Conservation (phyloP, 2,888 invertebrate genomes). For the Thymelicus lineola region DNA sequence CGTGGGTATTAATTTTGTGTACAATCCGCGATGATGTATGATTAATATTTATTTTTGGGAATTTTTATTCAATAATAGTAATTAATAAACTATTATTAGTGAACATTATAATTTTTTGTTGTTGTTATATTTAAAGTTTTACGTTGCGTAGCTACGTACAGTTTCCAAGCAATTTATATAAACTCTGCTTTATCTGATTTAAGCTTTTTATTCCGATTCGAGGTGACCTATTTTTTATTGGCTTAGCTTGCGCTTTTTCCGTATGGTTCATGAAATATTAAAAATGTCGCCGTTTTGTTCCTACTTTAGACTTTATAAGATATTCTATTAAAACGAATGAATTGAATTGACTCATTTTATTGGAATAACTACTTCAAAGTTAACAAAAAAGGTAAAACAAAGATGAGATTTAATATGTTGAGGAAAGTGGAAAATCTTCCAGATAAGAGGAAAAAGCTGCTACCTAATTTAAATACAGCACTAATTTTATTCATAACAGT, state of each 20-base stretch:
- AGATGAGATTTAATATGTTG: background rate
- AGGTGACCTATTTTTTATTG: constrained; percentile 49
- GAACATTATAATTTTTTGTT: too few relatives aligned
- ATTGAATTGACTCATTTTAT: background rate
- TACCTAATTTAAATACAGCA: background rate
- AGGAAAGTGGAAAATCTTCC: background rate
- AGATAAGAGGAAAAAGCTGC: background rate
- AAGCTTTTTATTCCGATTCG: constrained; percentile 52
- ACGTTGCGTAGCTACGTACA: background rate
- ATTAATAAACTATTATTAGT: too few relatives aligned
- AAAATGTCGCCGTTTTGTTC: constrained; percentile 31
- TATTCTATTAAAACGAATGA: background rate
- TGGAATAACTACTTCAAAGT: background rate
- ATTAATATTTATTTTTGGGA: too few relatives aligned
- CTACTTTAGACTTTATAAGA: constrained; percentile 34
- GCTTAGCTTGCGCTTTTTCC: constrained; percentile 48
- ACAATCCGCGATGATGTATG: too few relatives aligned
- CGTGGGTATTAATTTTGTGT: too few relatives aligned
- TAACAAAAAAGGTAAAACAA: background rate
- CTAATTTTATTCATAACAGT: background rate
- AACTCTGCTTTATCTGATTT: constrained; percentile 70
- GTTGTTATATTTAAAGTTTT: background rate
- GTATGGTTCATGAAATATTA: constrained; percentile 45
- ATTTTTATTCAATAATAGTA: too few relatives aligned
- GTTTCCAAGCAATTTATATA: constrained; percentile 57